Evolutionary conservation across 1,140 invertebrate species (phyloP).

Genomic region (Drosophila lowei): DNA sequence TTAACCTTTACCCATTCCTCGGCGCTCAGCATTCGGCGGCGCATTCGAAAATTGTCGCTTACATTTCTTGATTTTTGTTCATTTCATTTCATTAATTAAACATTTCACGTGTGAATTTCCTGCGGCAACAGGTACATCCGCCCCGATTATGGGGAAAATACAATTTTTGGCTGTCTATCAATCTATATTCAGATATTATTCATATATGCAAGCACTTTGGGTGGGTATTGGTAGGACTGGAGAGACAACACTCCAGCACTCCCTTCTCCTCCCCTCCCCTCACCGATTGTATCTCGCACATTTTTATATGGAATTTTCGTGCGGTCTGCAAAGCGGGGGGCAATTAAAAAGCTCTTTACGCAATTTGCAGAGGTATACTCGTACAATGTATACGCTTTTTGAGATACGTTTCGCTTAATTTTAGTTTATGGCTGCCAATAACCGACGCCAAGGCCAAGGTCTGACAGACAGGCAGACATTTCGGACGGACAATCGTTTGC

Average conservation of each 20-base stretch:
- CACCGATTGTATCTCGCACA: conserved; percentile 22
- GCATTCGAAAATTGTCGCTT: conserved; percentile 3
- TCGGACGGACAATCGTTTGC: conserved; percentile 24
- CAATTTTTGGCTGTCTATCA: conserved; percentile 14
- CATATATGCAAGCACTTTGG: too few relatives aligned
- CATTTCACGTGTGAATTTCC: conserved; percentile 71
- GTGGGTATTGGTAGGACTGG: too few relatives aligned
- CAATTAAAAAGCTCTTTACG: conserved; percentile 61
- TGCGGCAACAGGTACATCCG: conserved; percentile 53
- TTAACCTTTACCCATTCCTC: conserved; percentile 17
- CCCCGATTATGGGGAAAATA: not conserved
- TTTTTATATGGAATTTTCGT: conserved; percentile 46
- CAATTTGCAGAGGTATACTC: conserved; percentile 51
- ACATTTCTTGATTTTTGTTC: conserved; percentile 20
- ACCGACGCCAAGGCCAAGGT: conserved; percentile 62
- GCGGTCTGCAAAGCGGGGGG: conserved; percentile 16
- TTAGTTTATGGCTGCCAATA: conserved; percentile 66
- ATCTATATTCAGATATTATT: conserved; percentile 40
- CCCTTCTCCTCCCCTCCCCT: too few relatives aligned
- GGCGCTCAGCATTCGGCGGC: not conserved
- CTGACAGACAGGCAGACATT: conserved; percentile 15
- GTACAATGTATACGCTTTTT: conserved; percentile 11
- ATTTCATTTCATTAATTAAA: conserved; percentile 54
- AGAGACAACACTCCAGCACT: too few relatives aligned
- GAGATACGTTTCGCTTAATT: conserved; percentile 53